Conservation (phyloP, 2,113 vertebrate species). For the Sterrhoptilus dennistouni region DNA sequence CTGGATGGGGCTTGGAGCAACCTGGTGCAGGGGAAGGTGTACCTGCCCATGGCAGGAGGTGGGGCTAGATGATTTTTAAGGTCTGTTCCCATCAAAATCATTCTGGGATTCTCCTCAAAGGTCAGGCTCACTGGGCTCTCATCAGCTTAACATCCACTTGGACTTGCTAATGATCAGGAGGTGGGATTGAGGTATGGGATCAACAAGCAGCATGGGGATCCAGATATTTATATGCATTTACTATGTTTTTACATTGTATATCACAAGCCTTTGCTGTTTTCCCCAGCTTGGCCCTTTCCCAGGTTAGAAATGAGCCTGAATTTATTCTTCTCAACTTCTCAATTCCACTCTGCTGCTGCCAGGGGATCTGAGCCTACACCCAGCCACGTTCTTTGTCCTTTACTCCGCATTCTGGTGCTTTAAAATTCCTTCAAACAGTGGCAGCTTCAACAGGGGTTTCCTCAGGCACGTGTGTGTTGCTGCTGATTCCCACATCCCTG, state of each 20-base stretch:
- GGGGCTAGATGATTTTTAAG: background rate
- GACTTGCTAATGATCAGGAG: background rate
- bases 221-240: background rate
- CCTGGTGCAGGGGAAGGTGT: background rate
- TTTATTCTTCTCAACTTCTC: background rate
- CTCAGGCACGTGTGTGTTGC: rapidly evolving
- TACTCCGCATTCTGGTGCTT: too few relatives aligned
- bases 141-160: background rate
- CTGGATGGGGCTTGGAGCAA: background rate
- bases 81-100: background rate
- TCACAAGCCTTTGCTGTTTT: background rate
- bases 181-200: background rate
- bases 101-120: background rate
- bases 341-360: rapidly evolving
- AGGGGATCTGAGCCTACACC: background rate
- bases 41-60: background rate
- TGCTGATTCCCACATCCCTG: background rate
- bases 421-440: background rate
- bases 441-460: background rate
- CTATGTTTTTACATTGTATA: background rate
- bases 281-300: background rate
- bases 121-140: background rate
- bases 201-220: background rate
- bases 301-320: background rate
- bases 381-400: rapidly evolving